Conservation (phyloP, 1,140 invertebrate genomes). For the Drosophila kurseongensis region DNA sequence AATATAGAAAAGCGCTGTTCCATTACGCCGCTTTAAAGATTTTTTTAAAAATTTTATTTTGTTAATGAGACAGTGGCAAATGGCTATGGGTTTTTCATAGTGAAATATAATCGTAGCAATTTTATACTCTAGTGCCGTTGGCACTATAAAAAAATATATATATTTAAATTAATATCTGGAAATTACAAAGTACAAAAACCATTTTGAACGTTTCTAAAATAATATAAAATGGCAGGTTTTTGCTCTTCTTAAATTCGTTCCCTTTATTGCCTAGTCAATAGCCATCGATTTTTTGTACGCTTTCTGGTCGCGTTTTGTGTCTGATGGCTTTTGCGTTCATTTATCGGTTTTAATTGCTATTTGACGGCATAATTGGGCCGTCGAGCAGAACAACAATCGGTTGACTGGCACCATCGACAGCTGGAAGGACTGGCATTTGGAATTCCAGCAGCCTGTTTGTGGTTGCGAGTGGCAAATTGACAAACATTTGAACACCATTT, state of each 20-base stretch:
- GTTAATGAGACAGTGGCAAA: too few relatives aligned
- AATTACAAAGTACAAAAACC: too few relatives aligned
- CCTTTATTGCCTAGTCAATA: background rate
- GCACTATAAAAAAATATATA: too few relatives aligned
- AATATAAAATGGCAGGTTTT: background rate
- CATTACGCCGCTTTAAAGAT: too few relatives aligned
- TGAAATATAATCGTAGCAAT: too few relatives aligned
- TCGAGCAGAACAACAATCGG: conserved; percentile 45
- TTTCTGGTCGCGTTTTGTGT: conserved; percentile 12
- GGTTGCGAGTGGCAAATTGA: conserved; percentile 54
- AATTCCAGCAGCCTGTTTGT: conserved; percentile 28
- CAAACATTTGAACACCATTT: conserved; percentile 66
- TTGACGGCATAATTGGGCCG: conserved; percentile 46
- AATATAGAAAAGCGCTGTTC: too few relatives aligned
- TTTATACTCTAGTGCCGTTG: too few relatives aligned
- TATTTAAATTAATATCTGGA: too few relatives aligned
- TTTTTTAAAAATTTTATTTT: too few relatives aligned
- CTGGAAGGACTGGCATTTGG: conserved; percentile 22
- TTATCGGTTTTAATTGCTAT: conserved; percentile 39
- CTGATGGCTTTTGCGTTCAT: conserved; percentile 20
- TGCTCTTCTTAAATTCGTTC: background rate
- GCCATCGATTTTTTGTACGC: conserved; percentile 18
- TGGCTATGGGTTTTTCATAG: too few relatives aligned
- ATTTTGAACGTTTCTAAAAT: too few relatives aligned
- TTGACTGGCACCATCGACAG: conserved; percentile 5